Evolutionary conservation across 2,797 vertebrate species (phyloP).

Genomic region (Pseudochirops corinnae): DNA sequence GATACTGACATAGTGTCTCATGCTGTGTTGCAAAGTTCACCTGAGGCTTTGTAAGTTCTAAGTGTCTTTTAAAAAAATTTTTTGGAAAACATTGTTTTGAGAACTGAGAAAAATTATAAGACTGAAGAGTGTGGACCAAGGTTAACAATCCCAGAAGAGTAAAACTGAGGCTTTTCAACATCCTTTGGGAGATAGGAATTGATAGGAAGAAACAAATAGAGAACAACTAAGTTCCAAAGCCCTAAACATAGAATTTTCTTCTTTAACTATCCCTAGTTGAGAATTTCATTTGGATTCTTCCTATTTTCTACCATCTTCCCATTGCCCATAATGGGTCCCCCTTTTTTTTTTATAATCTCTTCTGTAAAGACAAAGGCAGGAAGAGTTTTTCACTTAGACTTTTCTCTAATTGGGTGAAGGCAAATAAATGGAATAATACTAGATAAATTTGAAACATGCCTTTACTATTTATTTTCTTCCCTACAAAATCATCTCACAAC

Average conservation of each 20-base stretch:
- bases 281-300: not conserved
- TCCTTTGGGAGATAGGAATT: not conserved
- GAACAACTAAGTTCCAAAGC: no score
- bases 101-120: not conserved
- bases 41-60: not conserved
- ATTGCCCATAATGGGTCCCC: not conserved
- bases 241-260: not conserved
- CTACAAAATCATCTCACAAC: not conserved
- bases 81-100: not conserved
- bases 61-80: not conserved
- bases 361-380: not conserved
- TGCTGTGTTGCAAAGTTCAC: not conserved
- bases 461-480: not conserved
- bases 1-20: not conserved
- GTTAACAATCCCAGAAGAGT: not conserved
- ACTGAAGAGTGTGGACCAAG: not conserved
- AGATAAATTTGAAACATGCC: not conserved
- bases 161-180: not conserved
- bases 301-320: no score
- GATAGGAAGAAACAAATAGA: not conserved
- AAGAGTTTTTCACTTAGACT: not conserved
- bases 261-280: not conserved
- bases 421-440: not conserved
- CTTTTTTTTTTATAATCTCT: not conserved
- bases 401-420: constrained; percentile 4